Evolutionary conservation across 2,113 vertebrate species (phyloP).

Genomic region (Parotia lawesii): DNA sequence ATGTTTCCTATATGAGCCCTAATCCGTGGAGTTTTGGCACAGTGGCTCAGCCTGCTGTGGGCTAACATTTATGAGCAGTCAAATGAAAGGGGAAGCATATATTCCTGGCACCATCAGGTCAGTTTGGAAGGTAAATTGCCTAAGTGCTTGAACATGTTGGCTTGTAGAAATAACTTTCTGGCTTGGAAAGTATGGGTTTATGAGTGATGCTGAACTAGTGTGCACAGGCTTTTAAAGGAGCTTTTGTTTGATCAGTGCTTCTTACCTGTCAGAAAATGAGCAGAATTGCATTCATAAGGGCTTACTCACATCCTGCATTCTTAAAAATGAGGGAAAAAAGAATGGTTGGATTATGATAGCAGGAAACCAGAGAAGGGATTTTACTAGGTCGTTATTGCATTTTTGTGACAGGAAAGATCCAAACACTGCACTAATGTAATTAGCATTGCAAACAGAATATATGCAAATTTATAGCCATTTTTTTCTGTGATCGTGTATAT

Average conservation of each 20-base stretch:
- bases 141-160: slow-evolving; percentile 1
- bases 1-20: not conserved
- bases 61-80: not conserved
- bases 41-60: not conserved
- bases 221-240: slow-evolving; percentile 6
- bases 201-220: slow-evolving; percentile 10
- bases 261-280: slow-evolving; percentile 5
- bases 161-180: slow-evolving; percentile 8
- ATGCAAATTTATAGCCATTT: not conserved
- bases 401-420: not conserved
- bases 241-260: not conserved
- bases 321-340: not conserved
- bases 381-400: not conserved
- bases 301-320: slow-evolving; percentile 33
- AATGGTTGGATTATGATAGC: not conserved
- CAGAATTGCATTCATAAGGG: slow-evolving; percentile 30
- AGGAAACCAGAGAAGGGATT: not conserved
- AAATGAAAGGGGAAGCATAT: not conserved
- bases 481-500: not conserved
- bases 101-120: not conserved
- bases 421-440: not conserved
- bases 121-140: slow-evolving; percentile 19
- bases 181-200: not conserved
- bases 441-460: not conserved
- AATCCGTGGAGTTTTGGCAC: not conserved